Evolutionary conservation across 2,797 vertebrate species (phyloP).

Genomic region (Eutrigla gurnardus): DNA sequence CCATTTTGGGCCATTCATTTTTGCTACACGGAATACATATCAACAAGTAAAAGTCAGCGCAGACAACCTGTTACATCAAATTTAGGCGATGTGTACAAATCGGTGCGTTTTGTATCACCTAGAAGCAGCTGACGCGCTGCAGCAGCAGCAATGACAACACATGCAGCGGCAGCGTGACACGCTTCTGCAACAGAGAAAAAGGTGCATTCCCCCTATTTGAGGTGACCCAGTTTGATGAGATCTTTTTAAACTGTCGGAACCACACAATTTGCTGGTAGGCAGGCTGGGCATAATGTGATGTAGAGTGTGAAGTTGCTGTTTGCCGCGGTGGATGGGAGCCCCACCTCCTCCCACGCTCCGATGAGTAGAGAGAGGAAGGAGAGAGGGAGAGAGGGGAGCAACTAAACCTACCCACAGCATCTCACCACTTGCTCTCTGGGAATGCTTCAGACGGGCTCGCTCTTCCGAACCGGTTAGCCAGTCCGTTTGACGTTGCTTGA

Average conservation of each 20-base stretch:
- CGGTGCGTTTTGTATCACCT: background rate
- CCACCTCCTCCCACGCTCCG: conserved; percentile 83
- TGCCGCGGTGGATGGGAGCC: conserved; percentile 79
- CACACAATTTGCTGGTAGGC: conserved; percentile 66
- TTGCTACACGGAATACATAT: conserved; percentile 72
- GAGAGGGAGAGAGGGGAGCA: conserved; percentile 61
- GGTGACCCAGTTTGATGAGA: conserved; percentile 77
- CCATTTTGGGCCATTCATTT: conserved; percentile 70
- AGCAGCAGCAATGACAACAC: background rate
- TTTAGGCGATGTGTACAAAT: conserved; percentile 12
- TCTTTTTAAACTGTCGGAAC: conserved; percentile 67
- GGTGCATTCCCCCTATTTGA: conserved; percentile 34
- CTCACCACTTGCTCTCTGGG: conserved; percentile 82
- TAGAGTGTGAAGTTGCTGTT: conserved; percentile 81
- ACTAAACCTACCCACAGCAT: conserved; percentile 73
- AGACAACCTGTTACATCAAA: conserved; percentile 71
- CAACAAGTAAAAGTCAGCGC: conserved; percentile 76
- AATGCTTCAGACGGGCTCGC: conserved; percentile 77
- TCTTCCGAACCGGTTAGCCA: conserved; percentile 23
- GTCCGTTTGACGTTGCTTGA: conserved; percentile 2
- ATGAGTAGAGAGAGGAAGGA: conserved; percentile 68
- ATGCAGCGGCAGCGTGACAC: background rate
- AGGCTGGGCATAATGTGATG: conserved; percentile 71
- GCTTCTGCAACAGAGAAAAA: conserved; percentile 22
- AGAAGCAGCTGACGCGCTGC: background rate